These are phyloP conservation scores for Diachasmimorpha longicaudata DNA, from an alignment of 1,140 invertebrate species.

Conservation along the genomic window DNA sequence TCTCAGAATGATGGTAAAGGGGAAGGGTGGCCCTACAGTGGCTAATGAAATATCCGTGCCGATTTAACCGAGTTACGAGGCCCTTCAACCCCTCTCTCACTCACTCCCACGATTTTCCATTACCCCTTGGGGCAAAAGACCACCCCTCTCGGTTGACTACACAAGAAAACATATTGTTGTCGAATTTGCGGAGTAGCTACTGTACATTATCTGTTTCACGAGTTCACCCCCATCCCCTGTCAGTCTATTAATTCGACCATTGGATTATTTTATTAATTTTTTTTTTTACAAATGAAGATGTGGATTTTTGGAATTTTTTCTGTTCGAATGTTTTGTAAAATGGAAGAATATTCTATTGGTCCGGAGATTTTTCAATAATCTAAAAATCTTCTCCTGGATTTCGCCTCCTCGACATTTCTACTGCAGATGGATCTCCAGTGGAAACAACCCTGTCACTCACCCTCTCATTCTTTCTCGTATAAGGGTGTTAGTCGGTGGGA, in stretches of 20 bases:
- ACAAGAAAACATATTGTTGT: constrained; percentile 62
- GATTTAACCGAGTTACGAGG: constrained; percentile 62
- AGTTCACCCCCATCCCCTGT: neutral
- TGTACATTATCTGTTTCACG: constrained; percentile 25
- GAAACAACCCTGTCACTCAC: neutral
- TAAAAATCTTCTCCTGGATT: too few relatives aligned
- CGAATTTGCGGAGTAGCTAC: constrained; percentile 49
- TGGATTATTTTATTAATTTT: neutral
- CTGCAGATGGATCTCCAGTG: neutral
- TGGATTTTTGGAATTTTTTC: too few relatives aligned
- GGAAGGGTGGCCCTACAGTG: constrained; percentile 12
- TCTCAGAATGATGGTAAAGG: neutral
- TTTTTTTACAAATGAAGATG: too few relatives aligned
- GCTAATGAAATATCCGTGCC: constrained; percentile 64
- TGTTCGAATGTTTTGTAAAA: too few relatives aligned
- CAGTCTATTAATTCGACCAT: neutral
- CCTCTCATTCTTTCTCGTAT: neutral
- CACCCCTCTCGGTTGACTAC: constrained; percentile 47
- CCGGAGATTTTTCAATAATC: too few relatives aligned
- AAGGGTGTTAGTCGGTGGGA: neutral
- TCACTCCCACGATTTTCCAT: neutral
- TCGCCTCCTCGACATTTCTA: constrained; percentile 10
- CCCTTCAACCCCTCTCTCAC: neutral
- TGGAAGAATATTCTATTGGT: too few relatives aligned
- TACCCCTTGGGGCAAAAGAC: constrained; percentile 40